Evolutionary conservation across 2,888 invertebrate genomes (phyloP).

Genomic region (Caenorhabditis sp.): DNA sequence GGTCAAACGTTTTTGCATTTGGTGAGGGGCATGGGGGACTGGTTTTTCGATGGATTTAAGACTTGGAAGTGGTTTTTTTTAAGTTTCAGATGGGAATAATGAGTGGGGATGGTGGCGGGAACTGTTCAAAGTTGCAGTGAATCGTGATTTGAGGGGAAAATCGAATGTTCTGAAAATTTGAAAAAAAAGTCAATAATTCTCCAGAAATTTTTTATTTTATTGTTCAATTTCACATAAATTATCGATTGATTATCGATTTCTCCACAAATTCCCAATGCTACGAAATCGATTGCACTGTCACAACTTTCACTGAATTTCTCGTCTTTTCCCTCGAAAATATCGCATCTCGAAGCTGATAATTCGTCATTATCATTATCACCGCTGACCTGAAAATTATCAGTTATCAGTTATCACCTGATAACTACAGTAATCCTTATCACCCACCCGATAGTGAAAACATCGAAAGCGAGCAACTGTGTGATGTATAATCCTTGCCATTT

Average conservation of each 20-base stretch:
- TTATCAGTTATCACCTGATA: no score
- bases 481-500: neutral
- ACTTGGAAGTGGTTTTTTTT: no score
- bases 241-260: neutral
- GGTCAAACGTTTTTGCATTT: slow-evolving; percentile 67
- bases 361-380: neutral
- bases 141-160: slow-evolving; percentile 39
- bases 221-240: no score
- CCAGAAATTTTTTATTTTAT: no score
- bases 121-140: slow-evolving; percentile 13
- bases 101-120: no score
- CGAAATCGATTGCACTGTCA: neutral
- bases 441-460: slow-evolving; percentile 24
- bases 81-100: no score
- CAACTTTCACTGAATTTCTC: neutral
- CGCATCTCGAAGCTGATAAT: neutral
- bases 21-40: no score
- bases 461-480: slow-evolving; percentile 20
- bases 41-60: no score
- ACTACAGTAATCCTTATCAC: neutral
- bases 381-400: slow-evolving; percentile 26
- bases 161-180: no score
- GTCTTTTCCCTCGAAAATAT: no score
- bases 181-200: no score
- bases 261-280: no score